These are phyloP conservation scores for Oophaga pumilio DNA, from an alignment of 2,113 vertebrate genomes.

Conservation along the genomic window DNA sequence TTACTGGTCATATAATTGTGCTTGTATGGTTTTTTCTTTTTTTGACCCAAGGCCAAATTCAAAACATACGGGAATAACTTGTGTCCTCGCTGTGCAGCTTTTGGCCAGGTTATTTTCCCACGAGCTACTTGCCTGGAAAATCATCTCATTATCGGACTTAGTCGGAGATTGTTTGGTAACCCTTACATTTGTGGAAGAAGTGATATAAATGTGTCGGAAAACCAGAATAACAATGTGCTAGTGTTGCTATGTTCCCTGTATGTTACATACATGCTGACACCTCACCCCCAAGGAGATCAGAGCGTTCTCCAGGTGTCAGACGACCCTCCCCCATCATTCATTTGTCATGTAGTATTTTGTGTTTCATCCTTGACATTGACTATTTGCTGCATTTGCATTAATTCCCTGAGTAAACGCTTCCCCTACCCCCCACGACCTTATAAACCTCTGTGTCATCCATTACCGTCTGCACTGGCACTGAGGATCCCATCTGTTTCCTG, in stretches of 20 bases:
- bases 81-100: background rate
- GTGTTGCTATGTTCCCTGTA: background rate
- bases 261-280: background rate
- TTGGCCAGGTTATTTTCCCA: constrained; percentile 38
- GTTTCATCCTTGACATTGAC: background rate
- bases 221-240: background rate
- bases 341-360: background rate
- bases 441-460: background rate
- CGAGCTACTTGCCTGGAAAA: constrained; percentile 26
- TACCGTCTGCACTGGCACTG: background rate
- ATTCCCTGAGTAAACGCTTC: background rate
- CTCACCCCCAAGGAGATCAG: background rate
- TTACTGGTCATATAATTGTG: background rate
- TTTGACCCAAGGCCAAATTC: background rate
- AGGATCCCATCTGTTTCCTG: background rate
- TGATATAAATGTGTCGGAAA: background rate
- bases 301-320: background rate
- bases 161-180: background rate
- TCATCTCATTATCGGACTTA: background rate
- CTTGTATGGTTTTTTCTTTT: background rate
- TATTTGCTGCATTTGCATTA: background rate
- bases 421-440: background rate
- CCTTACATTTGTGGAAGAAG: background rate
- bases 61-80: constrained; percentile 31
- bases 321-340: background rate